Base-by-base conservation (phyloP, 2,888 invertebrate genomes). In the Melinaea menophilus region DNA sequence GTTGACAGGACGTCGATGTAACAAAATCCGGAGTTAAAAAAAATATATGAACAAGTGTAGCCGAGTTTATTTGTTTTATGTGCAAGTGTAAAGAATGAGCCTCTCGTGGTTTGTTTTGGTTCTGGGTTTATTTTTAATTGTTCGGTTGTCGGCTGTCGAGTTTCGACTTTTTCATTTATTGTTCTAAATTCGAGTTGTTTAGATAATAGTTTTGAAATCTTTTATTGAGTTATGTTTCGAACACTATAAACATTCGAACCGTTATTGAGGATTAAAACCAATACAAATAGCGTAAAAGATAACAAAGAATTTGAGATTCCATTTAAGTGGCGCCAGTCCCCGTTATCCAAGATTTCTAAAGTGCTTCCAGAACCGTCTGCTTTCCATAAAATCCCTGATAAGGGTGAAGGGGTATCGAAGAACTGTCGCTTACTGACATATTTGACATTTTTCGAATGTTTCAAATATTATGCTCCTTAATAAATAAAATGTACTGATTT, bases 311-410 rank as follows among this genome's bases (percentile, higher is more conserved):
- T 56, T 62, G 65, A 62, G 62, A 67, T 71, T 68, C 68, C 71
- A 68, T 69, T 72, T 66, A 71, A 70, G 67, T 67, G 68, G 69
- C 66, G 63, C 69, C 65, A 58, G 69, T 63, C 61, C 61, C 63
- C 63, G 65, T 69, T 67, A 69, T 66, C 65, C 63, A 63, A 66
- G 67, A 66, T 63, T 66, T 61, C 56, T 81, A 84, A 41, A 88
- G 86, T 86, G 82, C 81, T 73, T 73, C 74, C 74, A 76, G 74
- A 74, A 75, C 78, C 75, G 79, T 75, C 82, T 83, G 78, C 78
- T 85, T 82, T 78, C 82, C 84, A 86, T 86, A 86, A 84, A 81
- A 77, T 75, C 75, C 65, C 73, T 79, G 88, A 87, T 88, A 89
- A 86, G 80, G 80, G 77, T 80, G 79, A 74, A 70, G 71, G 69